Evolutionary conservation across 2,113 vertebrate species (phyloP).

Genomic region (Bos indicus): DNA sequence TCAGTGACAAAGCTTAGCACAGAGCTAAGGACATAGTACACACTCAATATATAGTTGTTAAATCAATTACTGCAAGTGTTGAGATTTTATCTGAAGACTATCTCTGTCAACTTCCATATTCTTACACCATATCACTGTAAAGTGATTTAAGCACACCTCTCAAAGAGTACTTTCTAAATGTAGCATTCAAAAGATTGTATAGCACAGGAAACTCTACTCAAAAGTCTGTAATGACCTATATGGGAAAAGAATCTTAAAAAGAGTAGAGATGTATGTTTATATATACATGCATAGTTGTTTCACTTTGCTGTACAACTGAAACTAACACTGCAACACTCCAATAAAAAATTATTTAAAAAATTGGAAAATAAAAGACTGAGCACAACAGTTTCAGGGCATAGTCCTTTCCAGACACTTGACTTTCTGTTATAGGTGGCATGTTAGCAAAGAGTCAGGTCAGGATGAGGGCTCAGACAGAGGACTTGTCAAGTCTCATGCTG

Average conservation of each 20-base stretch:
- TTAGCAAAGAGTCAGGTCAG: too few relatives aligned
- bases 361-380: not conserved
- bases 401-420: not conserved
- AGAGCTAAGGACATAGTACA: not conserved
- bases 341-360: not conserved
- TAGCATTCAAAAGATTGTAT: not conserved
- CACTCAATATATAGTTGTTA: not conserved
- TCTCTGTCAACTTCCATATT: not conserved
- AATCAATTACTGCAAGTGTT: not conserved
- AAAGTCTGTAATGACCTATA: not conserved
- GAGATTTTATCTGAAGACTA: not conserved
- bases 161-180: not conserved
- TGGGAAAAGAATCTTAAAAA: not conserved
- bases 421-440: rapidly evolving
- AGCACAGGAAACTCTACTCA: not conserved
- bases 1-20: not conserved
- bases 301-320: not conserved
- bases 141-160: not conserved
- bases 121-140: not conserved
- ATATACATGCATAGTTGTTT: not conserved
- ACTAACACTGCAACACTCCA: not conserved
- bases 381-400: not conserved
- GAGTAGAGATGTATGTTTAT: not conserved
- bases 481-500: not conserved
- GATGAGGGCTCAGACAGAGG: not conserved